Evolutionary conservation across 2,888 invertebrate species (phyloP), one percentile per base, ranked within the genome.

Genomic region (Ormyrus nitidulus): DNA sequence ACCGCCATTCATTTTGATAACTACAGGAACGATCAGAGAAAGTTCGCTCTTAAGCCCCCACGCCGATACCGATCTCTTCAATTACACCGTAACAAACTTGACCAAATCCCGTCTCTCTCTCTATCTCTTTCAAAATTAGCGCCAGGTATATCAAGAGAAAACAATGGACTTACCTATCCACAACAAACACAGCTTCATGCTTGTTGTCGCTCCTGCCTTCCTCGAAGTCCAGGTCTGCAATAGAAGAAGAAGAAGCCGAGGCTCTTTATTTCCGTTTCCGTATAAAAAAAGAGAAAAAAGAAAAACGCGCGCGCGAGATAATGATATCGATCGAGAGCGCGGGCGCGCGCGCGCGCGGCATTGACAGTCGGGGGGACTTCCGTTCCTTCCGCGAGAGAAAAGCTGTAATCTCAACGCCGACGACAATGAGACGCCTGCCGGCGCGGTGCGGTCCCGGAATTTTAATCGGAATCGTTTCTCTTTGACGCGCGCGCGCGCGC

Each of bases 121-220:
- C 48, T 34, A 5, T 64, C 9, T n/a, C 19, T 53, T 8, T 44
- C 3, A 48, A 53, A 64, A 56, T 69, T 19, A 54, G 34, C 34
- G 34, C 34, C 7, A 46, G 11, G 8, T 11, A 46, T 44, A 62
- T 54, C 86, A 86, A 86, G 86, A 85, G 84, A 58, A 59, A 68
- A 69, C 76, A 72, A 61, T 69, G 54, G 34, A 83, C 88, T 87
- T 84, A 89, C 89, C 89, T 84, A 88, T 88, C 87, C 86, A 86
- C 84, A 89, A 85, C 85, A 88, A 86, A 87, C 87, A 87, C 86
- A 86, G 84, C 85, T 84, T 87, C 89, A 89, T 89, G 83, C 84
- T 86, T 85, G 85, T 85, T 84, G 85, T 82, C 83, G 85, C 85
- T 83, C 84, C 77, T 61, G 75, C 84, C 85, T 83, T 84, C 84